These are phyloP conservation scores for Watsonalla binaria DNA, from an alignment of 2,888 invertebrate species.

Conservation along the genomic window DNA sequence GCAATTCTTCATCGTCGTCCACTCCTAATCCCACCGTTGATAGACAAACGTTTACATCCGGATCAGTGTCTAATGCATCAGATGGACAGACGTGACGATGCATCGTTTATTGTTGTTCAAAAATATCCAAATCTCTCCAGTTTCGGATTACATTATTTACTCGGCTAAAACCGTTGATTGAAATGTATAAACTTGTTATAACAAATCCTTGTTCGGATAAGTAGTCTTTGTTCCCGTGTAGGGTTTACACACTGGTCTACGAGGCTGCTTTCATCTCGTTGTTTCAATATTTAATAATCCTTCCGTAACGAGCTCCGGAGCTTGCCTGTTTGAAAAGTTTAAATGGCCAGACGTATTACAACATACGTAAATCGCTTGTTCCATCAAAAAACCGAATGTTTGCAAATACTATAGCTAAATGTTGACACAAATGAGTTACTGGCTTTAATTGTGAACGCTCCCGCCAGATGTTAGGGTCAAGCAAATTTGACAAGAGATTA, in stretches of 20 bases:
- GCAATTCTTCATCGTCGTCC: slow-evolving; percentile 34
- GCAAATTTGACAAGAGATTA: slow-evolving; percentile 68
- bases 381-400: not conserved
- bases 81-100: slow-evolving; percentile 61
- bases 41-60: slow-evolving; percentile 43
- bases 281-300: slow-evolving; percentile 79
- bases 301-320: slow-evolving; percentile 64
- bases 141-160: slow-evolving; percentile 13
- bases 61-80: slow-evolving; percentile 58
- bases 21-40: slow-evolving; percentile 54
- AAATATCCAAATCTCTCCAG: slow-evolving; percentile 3
- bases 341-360: slow-evolving; percentile 54
- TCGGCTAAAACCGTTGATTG: slow-evolving; percentile 27
- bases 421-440: slow-evolving; percentile 6
- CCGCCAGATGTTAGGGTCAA: slow-evolving; percentile 43
- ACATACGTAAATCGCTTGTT: slow-evolving; percentile 8
- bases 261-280: slow-evolving; percentile 63
- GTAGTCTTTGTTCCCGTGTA: slow-evolving; percentile 50
- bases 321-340: slow-evolving; percentile 67
- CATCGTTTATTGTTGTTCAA: slow-evolving; percentile 40
- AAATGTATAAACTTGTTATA: slow-evolving; percentile 47
- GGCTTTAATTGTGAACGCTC: slow-evolving; percentile 28
- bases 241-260: slow-evolving; percentile 55
- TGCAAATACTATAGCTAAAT: not conserved
- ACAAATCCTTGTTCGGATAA: slow-evolving; percentile 48